These are phyloP conservation scores for Eurytoma adleriae DNA, from an alignment of 2,888 invertebrate species.

Conservation along the genomic window DNA sequence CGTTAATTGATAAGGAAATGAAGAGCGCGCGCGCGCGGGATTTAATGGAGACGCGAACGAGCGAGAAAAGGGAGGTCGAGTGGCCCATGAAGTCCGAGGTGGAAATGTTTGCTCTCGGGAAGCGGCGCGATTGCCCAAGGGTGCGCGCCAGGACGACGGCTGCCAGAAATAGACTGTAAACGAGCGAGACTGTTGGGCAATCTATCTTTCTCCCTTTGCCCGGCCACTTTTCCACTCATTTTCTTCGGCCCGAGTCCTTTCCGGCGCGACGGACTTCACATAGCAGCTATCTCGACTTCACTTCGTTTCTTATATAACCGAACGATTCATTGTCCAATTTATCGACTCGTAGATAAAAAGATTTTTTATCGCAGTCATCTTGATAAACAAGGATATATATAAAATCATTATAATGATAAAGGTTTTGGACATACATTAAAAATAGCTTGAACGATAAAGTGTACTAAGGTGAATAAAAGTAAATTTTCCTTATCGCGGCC, in stretches of 20 bases:
- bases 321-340: too few species aligned
- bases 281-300: too few species aligned
- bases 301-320: too few species aligned
- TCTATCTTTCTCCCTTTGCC: slow-evolving; percentile 26
- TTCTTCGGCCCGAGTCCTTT: background rate
- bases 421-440: background rate
- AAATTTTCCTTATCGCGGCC: background rate
- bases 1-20: too few species aligned
- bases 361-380: background rate
- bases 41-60: background rate
- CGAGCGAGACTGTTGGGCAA: background rate
- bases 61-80: background rate
- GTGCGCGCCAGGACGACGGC: too few species aligned
- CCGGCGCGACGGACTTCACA: too few species aligned
- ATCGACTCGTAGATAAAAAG: background rate
- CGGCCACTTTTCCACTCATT: background rate
- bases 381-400: slow-evolving; percentile 3
- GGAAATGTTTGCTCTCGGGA: slow-evolving; percentile 31
- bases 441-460: slow-evolving; percentile 25
- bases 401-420: slow-evolving; percentile 15
- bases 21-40: too few species aligned
- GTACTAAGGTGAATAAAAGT: background rate
- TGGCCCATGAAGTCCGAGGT: slow-evolving; percentile 3
- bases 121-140: too few species aligned
- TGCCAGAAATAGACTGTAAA: slow-evolving; percentile 12